Conservation (phyloP, 23 tunicate genomes). For the Halocynthia roretzi region DNA sequence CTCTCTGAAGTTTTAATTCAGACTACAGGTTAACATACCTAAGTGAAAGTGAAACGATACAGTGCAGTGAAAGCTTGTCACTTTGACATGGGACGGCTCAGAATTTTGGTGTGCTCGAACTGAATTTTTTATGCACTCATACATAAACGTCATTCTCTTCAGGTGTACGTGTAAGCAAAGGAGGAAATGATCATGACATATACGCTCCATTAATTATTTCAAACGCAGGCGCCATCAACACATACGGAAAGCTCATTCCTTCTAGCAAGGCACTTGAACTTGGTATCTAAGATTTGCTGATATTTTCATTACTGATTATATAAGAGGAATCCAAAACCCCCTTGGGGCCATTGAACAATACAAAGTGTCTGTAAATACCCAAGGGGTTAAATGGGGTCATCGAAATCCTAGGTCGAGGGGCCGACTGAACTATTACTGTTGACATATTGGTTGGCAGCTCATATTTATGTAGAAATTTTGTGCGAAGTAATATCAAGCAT, state of each 20-base stretch:
- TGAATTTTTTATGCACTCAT: too few species aligned
- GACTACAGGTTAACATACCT: too few species aligned
- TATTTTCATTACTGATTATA: too few species aligned
- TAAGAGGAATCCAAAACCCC: neutral
- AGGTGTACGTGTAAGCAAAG: slow-evolving; percentile 21
- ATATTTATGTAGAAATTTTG: neutral
- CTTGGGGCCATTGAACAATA: neutral
- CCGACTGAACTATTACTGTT: too few species aligned
- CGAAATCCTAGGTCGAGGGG: too few species aligned
- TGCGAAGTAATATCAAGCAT: neutral
- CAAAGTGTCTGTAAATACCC: neutral
- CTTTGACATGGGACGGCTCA: too few species aligned
- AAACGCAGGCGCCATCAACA: slow-evolving; percentile 29
- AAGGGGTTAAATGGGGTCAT: too few species aligned
- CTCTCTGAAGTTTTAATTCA: too few species aligned
- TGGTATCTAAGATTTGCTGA: neutral
- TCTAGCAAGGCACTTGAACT: neutral
- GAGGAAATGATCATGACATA: slow-evolving; percentile 18
- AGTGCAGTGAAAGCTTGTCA: too few species aligned
- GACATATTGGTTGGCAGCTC: too few species aligned
- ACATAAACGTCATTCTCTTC: neutral
- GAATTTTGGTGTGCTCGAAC: too few species aligned
- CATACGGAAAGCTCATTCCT: slow-evolving; percentile 21
- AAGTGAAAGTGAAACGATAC: too few species aligned
- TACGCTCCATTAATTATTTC: slow-evolving; percentile 23